A percentile compares a stretch with the other conserved stretches of the same genome.
Evolutionary conservation across 2,888 invertebrate species (phyloP).

Genomic region (Frankliniella fusca): DNA sequence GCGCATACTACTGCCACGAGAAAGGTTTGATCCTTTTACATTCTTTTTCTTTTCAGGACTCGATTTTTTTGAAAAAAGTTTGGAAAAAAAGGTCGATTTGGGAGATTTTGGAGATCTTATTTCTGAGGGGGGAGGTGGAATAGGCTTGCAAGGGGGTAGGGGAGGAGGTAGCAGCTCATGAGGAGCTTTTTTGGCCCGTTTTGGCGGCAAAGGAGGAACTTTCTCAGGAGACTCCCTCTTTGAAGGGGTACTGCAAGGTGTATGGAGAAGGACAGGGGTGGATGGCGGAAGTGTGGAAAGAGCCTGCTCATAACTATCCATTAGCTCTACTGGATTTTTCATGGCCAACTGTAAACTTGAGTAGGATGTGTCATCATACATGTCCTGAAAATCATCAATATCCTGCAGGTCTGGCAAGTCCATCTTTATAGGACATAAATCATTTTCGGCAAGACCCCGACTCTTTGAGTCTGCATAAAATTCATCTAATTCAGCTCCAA

Average conservation of each 20-base stretch:
- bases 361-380: constrained; percentile 51
- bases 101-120: constrained; percentile 55
- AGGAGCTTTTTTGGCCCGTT: constrained; percentile 51
- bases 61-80: constrained; percentile 38
- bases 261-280: background rate
- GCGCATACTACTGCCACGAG: background rate
- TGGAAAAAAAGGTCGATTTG: constrained; percentile 41
- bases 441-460: background rate
- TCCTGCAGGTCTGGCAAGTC: constrained; percentile 42
- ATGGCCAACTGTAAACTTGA: constrained; percentile 81
- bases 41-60: constrained; percentile 33
- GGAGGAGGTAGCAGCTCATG: constrained; percentile 36
- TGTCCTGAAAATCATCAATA: constrained; percentile 57
- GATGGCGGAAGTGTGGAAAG: background rate
- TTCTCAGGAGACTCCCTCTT: constrained; percentile 15
- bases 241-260: background rate
- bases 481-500: constrained; percentile 69
- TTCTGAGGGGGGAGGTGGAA: constrained; percentile 40
- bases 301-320: constrained; percentile 43
- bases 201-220: constrained; percentile 75
- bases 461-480: constrained; percentile 65
- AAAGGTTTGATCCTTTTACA: background rate
- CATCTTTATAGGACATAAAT: constrained; percentile 42
- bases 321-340: constrained; percentile 69
- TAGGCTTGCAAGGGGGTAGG: constrained; percentile 40